These are phyloP conservation scores for Lepidonotus clava DNA, from an alignment of 2,888 invertebrate species.

Conservation along the genomic window DNA sequence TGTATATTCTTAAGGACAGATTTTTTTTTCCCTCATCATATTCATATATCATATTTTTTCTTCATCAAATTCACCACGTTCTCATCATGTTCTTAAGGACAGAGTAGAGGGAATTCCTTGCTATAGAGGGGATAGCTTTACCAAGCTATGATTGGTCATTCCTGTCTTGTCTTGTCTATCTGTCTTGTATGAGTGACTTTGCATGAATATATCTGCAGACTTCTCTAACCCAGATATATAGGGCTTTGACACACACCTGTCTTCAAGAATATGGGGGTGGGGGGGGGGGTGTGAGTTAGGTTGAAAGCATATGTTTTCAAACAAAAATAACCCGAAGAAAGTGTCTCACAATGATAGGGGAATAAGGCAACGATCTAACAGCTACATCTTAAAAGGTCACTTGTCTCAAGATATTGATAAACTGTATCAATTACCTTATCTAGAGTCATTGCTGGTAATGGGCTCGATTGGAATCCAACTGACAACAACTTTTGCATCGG, in stretches of 20 bases:
- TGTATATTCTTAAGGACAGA: not conserved
- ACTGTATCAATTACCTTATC: not conserved
- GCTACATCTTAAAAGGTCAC: not conserved
- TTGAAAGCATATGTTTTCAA: not conserved
- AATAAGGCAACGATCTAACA: not conserved
- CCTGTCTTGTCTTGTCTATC: too few relatives aligned
- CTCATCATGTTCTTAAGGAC: not conserved
- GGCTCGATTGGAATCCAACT: conserved; percentile 62
- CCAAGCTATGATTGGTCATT: not conserved
- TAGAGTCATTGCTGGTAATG: conserved; percentile 63
- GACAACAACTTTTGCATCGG: conserved; percentile 62
- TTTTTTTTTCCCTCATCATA: not conserved
- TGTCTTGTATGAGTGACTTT: too few relatives aligned
- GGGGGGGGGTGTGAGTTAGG: not conserved
- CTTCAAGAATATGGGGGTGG: not conserved
- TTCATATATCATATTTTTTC: not conserved
- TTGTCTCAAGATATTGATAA: not conserved
- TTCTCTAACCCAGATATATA: too few relatives aligned
- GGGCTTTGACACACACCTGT: not conserved
- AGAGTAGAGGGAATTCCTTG: too few relatives aligned
- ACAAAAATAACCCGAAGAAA: not conserved
- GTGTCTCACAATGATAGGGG: not conserved
- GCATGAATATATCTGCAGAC: too few relatives aligned
- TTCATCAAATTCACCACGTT: not conserved
- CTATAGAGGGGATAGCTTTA: not conserved